Evolutionary conservation across 2,888 invertebrate species (phyloP).

Genomic region (Drosophila leonis): DNA sequence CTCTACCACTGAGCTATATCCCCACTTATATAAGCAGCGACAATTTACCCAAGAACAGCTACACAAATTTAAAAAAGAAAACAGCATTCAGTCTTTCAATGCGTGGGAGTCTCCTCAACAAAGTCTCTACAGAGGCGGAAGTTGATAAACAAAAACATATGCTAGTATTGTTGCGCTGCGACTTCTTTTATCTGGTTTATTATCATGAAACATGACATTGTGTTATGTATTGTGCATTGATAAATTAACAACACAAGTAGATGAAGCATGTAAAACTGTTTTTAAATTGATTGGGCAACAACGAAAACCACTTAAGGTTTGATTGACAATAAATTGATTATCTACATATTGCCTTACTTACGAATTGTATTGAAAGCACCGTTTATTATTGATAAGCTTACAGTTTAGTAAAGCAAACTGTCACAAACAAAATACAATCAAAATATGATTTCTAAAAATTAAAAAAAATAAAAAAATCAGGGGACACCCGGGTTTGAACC

Average conservation of each 20-base stretch:
- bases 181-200: constrained; percentile 52
- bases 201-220: constrained; percentile 49
- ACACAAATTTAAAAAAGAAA: background rate
- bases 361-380: background rate
- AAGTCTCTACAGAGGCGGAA: constrained; percentile 49
- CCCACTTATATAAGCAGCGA: constrained; percentile 50
- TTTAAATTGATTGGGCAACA: constrained; percentile 15
- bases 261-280: constrained; percentile 7
- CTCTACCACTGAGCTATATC: constrained; percentile 81
- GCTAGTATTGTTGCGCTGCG: constrained; percentile 18
- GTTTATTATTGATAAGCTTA: background rate
- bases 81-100: background rate
- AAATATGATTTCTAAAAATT: background rate
- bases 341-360: background rate
- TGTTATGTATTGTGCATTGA: constrained; percentile 27
- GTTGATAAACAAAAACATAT: constrained; percentile 50
- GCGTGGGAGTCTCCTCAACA: constrained; percentile 30
- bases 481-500: constrained; percentile 81
- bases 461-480: constrained; percentile 41
- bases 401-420: background rate
- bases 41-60: constrained; percentile 53
- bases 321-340: constrained; percentile 14
- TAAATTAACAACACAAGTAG: constrained; percentile 22
- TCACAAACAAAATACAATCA: background rate
- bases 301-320: constrained; percentile 18